phyloP scores from a whole-genome alignment of 2,888 invertebrate species.

The Cryptocephalus moraei region DNA sequence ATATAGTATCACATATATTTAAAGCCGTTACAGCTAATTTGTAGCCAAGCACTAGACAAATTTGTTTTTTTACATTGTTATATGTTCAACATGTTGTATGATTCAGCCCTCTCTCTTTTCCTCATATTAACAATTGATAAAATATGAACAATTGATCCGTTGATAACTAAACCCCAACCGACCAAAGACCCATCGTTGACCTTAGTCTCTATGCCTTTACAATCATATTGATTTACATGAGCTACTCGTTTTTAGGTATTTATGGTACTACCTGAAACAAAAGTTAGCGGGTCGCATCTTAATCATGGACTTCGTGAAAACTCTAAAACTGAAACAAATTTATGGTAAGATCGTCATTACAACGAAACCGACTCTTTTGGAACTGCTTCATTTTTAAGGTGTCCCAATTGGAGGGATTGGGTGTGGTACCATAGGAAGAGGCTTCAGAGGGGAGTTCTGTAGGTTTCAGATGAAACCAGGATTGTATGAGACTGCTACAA shows the following conservation, averaged over 20 bases:
- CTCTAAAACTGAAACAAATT: constrained; percentile 66
- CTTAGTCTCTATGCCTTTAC: too few species aligned
- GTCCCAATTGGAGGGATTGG: constrained; percentile 79
- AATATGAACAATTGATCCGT: too few species aligned
- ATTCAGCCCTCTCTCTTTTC: too few species aligned
- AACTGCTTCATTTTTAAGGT: constrained; percentile 41
- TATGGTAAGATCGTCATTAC: constrained; percentile 53
- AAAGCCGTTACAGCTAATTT: too few species aligned
- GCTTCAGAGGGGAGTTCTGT: constrained; percentile 88
- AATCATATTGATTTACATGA: too few species aligned
- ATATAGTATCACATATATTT: too few species aligned
- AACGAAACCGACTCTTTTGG: background rate
- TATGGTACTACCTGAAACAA: constrained; percentile 57
- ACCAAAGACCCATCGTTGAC: too few species aligned
- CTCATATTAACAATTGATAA: too few species aligned
- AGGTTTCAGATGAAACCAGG: constrained; percentile 85
- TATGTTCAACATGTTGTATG: too few species aligned
- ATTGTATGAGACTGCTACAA: constrained; percentile 72
- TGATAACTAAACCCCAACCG: too few species aligned
- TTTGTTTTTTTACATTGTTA: too few species aligned
- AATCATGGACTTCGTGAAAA: constrained; percentile 70
- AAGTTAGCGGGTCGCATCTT: constrained; percentile 54
- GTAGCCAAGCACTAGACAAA: too few species aligned
- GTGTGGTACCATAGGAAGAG: constrained; percentile 77
- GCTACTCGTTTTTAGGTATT: constrained; percentile 47